phyloP scores from a whole-genome alignment of 2,888 invertebrate genomes.

The Strigamia transsilvanica region DNA sequence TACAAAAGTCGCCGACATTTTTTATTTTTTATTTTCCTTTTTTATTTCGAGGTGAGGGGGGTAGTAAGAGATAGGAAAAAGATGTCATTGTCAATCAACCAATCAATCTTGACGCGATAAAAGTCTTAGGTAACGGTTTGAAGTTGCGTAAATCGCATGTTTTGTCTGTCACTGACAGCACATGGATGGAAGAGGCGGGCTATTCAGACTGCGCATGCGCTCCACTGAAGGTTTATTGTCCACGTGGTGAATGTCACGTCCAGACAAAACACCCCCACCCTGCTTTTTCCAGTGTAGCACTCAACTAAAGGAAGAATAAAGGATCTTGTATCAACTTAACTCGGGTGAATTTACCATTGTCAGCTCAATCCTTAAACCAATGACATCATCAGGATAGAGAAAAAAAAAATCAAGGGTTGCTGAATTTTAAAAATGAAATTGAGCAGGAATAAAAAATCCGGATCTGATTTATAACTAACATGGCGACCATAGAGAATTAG shows the following conservation, averaged over 20 bases:
- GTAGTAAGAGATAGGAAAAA: slow-evolving; percentile 3
- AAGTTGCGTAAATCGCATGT: slow-evolving; percentile 51
- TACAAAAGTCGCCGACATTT: not conserved
- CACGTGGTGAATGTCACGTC: slow-evolving; percentile 40
- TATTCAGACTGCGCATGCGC: slow-evolving; percentile 27
- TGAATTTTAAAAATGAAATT: not conserved
- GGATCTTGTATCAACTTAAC: slow-evolving; percentile 31
- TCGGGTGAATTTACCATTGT: not conserved
- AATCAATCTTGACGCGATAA: slow-evolving; percentile 26
- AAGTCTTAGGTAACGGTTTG: slow-evolving; percentile 48
- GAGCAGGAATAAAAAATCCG: not conserved
- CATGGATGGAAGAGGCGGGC: slow-evolving; percentile 40
- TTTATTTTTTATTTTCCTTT: not conserved
- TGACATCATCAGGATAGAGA: not conserved
- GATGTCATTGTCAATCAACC: slow-evolving; percentile 45
- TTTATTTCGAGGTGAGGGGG: not conserved
- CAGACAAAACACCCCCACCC: not conserved
- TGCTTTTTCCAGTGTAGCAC: not conserved
- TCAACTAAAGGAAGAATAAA: slow-evolving; percentile 28
- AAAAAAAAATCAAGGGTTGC: not conserved
- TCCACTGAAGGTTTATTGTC: slow-evolving; percentile 37
- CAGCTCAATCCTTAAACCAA: not conserved
- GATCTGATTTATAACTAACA: slow-evolving; percentile 3
- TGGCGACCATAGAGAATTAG: not conserved
- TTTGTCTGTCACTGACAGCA: slow-evolving; percentile 53